Conservation (phyloP, 23 tunicate genomes). For the Clavelina lepadiformis region DNA sequence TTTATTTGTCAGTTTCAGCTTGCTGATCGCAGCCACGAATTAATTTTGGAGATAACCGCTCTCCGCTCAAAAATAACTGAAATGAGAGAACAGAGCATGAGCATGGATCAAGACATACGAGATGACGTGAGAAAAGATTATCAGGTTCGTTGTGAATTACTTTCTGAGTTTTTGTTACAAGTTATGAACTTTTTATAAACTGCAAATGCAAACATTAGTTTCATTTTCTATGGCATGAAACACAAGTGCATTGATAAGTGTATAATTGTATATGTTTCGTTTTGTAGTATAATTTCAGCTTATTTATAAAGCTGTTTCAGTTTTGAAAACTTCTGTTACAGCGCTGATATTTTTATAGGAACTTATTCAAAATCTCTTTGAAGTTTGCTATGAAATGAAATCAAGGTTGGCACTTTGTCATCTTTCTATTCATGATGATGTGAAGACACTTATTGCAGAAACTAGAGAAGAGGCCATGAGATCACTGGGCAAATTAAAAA, state of each 20-base stretch:
- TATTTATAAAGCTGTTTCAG: background rate
- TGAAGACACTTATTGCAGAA: constrained; percentile 42
- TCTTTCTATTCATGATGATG: constrained; percentile 70
- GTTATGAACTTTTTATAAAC: background rate
- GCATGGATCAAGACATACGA: constrained; percentile 57
- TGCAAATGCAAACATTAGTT: background rate
- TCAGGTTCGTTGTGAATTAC: constrained; percentile 35
- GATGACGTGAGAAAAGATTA: constrained; percentile 66
- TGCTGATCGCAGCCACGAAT: constrained; percentile 82
- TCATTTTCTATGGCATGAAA: background rate
- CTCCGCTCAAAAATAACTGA: constrained; percentile 69
- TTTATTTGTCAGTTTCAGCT: constrained; percentile 77
- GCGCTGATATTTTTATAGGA: constrained; percentile 33
- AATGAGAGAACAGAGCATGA: constrained; percentile 49
- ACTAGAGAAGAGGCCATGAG: constrained; percentile 59
- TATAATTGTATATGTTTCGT: background rate
- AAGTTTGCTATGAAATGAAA: constrained; percentile 77
- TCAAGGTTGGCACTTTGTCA: constrained; percentile 69
- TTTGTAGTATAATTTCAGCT: background rate
- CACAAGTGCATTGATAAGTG: background rate
- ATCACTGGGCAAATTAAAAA: constrained; percentile 56
- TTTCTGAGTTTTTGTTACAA: background rate
- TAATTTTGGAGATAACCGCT: constrained; percentile 90
- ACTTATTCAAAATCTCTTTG: constrained; percentile 69
- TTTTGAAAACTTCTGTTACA: background rate